Percentiles rank a stretch among this genome's conserved stretches.
Evolutionary conservation across 2,113 vertebrate genomes (phyloP).

Genomic region (Tupaia chinensis): DNA sequence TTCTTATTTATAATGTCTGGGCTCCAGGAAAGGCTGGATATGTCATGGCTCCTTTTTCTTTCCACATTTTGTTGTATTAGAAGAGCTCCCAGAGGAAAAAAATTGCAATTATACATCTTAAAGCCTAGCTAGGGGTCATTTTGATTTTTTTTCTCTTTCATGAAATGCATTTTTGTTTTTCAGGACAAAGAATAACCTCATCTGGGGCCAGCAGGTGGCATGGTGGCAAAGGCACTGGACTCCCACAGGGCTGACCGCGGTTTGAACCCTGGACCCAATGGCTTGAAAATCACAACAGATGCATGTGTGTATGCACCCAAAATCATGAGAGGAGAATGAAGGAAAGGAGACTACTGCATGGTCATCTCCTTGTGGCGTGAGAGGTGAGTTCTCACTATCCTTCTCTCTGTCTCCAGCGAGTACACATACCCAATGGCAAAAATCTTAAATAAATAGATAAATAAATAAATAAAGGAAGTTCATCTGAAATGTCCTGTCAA

Average conservation of each 20-base stretch:
- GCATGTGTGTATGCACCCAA: too few relatives aligned
- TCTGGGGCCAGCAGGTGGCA: background rate
- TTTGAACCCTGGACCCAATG: too few relatives aligned
- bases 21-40: background rate
- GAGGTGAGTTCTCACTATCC: too few relatives aligned
- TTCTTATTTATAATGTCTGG: background rate
- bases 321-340: too few relatives aligned
- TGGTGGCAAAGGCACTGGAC: too few relatives aligned
- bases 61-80: background rate
- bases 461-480: background rate
- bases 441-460: too few relatives aligned
- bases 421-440: too few relatives aligned
- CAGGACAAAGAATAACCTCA: background rate
- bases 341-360: too few relatives aligned
- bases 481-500: background rate
- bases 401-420: too few relatives aligned
- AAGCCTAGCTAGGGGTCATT: background rate
- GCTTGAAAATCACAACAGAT: too few relatives aligned
- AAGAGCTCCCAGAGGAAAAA: background rate
- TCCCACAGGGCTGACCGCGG: too few relatives aligned
- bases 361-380: too few relatives aligned
- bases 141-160: background rate
- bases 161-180: slow-evolving; percentile 34
- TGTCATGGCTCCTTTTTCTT: background rate
- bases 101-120: background rate